phyloP scores from a whole-genome alignment of 2,888 invertebrate genomes.

The Protula sp. region DNA sequence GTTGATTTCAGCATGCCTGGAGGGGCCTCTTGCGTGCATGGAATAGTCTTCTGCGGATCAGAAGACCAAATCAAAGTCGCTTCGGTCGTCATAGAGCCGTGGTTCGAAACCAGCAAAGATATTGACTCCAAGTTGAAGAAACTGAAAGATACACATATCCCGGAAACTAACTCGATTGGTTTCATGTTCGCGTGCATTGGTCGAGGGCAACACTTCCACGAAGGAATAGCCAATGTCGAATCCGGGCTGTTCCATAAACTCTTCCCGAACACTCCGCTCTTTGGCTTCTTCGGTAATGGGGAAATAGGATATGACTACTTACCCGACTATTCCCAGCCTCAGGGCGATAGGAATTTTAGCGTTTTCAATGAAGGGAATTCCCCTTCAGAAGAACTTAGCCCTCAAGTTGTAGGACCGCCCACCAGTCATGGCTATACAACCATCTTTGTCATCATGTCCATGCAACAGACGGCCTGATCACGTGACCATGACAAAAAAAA shows the following conservation, averaged over 20 bases:
- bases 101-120: slow-evolving; percentile 3
- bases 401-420: not conserved
- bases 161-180: slow-evolving; percentile 9
- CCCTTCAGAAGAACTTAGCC: slow-evolving; percentile 1
- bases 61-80: slow-evolving; percentile 14
- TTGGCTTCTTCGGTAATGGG: slow-evolving; percentile 56
- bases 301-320: slow-evolving; percentile 49
- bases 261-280: slow-evolving; percentile 54
- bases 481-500: no score
- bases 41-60: slow-evolving; percentile 19
- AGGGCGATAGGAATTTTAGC: no score
- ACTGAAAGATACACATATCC: slow-evolving; percentile 14
- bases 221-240: slow-evolving; percentile 48
- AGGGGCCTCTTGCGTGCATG: no score
- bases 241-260: slow-evolving; percentile 48
- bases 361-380: no score
- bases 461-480: no score
- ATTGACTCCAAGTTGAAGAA: slow-evolving; percentile 6
- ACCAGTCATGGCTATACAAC: slow-evolving; percentile 21
- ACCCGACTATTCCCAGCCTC: slow-evolving; percentile 14
- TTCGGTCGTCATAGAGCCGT: slow-evolving; percentile 11
- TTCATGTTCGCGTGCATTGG: slow-evolving; percentile 56
- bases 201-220: slow-evolving; percentile 43
- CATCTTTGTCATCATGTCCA: slow-evolving; percentile 22
- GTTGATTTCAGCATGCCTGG: no score